Evolutionary conservation across 2,113 vertebrate species (phyloP), one percentile per base, ranked within the genome.

Genomic region (Rhodinocichla rosea): DNA sequence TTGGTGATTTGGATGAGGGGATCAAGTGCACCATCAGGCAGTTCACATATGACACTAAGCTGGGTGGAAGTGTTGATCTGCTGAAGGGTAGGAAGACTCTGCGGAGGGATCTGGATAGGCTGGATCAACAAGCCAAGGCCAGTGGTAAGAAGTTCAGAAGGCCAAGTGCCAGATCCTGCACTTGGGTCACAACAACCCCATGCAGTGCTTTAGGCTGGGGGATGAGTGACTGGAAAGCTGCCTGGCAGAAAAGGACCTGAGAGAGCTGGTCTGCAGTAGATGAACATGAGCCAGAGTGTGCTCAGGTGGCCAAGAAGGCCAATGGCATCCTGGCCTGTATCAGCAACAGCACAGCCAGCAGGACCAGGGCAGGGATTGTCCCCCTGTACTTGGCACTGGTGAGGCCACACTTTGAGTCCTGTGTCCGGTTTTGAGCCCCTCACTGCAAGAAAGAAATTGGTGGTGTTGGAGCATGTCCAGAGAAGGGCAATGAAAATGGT

Each of bases 381-480:
- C 24, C 19, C 17, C 17, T 60, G 24, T 30, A 22, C 39, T 39
- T 2, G 1, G 45, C 19, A 75, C 24, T 67, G 11, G 9, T 40
- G 53, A 76, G 17, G 47, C 12, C 14, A 10, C 26, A 35, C 18
- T 18, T 62, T 1, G 4, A 59, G 11, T 57, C 20, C 42, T 10
- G 4, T 21, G 44, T 16, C 32, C 16, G 27, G 11, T 76, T 45
- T 39, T 40, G 55, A 12, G n/a, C 13, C 20, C 6, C 18, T 62
- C 55, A 35, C 21, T 49, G 39, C 47, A 55, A 49, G 45, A 62
- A 47, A 35, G 26, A 53, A 24, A 62, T 11, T 42, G 40, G 69
- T n/a, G 20, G 11, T 40, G n/a, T 22, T 60, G 47, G 11, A 75
- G 14, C 0, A 0, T 11, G 16, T 62, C 30, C 63, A 83, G n/a